A percentile compares a stretch with the other conserved stretches of the same genome.
Evolutionary conservation across 2,888 invertebrate species (phyloP).

Genomic region (Meteorus cinctellus): DNA sequence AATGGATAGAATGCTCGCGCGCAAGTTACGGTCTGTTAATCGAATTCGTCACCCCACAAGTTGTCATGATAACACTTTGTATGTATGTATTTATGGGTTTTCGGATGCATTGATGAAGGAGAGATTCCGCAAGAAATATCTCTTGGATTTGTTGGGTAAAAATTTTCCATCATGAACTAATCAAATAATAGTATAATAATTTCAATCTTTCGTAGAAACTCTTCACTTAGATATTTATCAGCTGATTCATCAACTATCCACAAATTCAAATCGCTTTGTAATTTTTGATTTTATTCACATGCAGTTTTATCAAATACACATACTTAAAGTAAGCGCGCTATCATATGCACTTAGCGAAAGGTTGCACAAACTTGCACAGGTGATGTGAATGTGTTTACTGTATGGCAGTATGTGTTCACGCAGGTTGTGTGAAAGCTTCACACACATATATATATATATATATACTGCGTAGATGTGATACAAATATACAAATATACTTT

Average conservation of each 20-base stretch:
- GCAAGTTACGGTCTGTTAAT: slow-evolving; percentile 29
- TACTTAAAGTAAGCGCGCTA: no score
- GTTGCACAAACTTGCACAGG: slow-evolving; percentile 44
- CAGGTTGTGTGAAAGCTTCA: slow-evolving; percentile 43
- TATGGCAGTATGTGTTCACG: neutral
- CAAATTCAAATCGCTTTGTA: no score
- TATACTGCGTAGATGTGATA: neutral
- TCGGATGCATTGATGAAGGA: neutral
- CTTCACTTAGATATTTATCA: neutral
- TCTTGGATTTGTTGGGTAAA: no score
- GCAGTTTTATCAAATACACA: no score
- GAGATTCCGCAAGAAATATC: slow-evolving; percentile 7
- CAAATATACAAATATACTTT: no score
- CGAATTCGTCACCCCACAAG: slow-evolving; percentile 26
- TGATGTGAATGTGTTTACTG: slow-evolving; percentile 26
- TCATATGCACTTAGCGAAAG: neutral
- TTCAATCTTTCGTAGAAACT: no score
- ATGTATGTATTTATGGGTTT: neutral
- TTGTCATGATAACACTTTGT: slow-evolving; percentile 14
- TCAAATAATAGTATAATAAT: no score
- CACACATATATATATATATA: neutral
- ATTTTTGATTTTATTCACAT: no score
- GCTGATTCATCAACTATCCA: no score
- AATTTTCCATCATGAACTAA: no score
- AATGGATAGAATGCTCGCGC: slow-evolving; percentile 35